A percentile compares a stretch with the other conserved stretches of the same genome.
These are phyloP conservation scores for Xerus rutilus DNA, from an alignment of 2,797 vertebrate genomes.

Conservation along the genomic window DNA sequence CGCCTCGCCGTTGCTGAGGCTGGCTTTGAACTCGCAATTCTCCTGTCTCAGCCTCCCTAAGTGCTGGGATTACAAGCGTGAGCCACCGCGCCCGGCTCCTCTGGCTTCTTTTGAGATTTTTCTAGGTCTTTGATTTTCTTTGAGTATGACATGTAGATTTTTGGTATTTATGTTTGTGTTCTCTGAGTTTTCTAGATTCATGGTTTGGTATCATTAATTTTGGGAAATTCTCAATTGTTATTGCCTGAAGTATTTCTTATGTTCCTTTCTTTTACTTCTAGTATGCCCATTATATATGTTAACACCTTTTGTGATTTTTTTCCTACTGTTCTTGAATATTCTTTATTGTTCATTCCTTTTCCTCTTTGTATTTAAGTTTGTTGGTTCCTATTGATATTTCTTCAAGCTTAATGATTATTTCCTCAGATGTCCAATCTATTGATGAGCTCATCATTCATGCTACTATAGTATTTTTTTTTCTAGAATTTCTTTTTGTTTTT, in stretches of 20 bases:
- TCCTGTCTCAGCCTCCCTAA: no score
- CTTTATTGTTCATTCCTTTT: not conserved
- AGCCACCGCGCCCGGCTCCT: no score
- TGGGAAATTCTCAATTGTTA: not conserved
- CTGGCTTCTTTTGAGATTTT: not conserved
- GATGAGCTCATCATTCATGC: not conserved
- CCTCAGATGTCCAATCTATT: not conserved
- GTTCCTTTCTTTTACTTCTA: not conserved
- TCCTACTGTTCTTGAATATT: not conserved
- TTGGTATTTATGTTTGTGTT: not conserved
- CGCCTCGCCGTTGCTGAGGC: no score
- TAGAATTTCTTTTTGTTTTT: not conserved
- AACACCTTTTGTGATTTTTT: not conserved
- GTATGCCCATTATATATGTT: not conserved
- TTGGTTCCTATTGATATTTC: not conserved
- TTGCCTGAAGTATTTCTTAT: not conserved
- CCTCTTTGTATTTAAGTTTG: not conserved
- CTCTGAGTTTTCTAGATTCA: no score
- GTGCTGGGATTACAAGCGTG: no score
- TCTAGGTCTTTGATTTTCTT: not conserved
- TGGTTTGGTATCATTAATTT: no score
- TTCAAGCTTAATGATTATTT: not conserved
- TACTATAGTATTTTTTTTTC: not conserved
- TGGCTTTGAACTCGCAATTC: no score
- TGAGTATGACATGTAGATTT: not conserved